Evolutionary conservation across 2,888 invertebrate species (phyloP), one percentile per base, ranked within the genome.

Genomic region (Acanthopleura granulata): DNA sequence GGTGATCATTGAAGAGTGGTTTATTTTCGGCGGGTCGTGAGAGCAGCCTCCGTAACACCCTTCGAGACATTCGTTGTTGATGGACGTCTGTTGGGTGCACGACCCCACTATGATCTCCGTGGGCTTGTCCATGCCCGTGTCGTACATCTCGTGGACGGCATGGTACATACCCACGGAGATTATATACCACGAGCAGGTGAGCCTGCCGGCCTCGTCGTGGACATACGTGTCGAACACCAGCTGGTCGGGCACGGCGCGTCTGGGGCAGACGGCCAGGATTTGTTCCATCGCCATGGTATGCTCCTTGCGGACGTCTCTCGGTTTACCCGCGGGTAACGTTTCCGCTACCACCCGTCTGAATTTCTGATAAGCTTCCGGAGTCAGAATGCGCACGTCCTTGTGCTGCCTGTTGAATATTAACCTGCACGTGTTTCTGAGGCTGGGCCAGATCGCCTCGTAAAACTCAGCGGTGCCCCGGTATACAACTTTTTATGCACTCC

Each of bases 111-210:
- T 51, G 51, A 51, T 18, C 51, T 51, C 51, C 14, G 51, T 51
- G 14, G 51, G 51, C 51, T 51, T 51, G 51, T 51, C 51, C 51
- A 51, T 51, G 51, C 51, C 51, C 51, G 51, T 51, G 14, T 51
- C 51, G 51, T 51, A 51, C 51, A 51, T 51, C 51, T 51, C 51
- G 51, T 51, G 51, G 51, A 51, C 51, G 51, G 51, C 18, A 51
- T 51, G 18, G 51, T 51, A 51, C 51, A 51, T 51, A 51, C 51
- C 51, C 51, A 51, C 51, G 51, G 14, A 15, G 18, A 51, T 18
- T 14, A 51, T 51, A 18, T 51, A 51, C 51, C 51, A 51, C 14
- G 51, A 51, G 51, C 51, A 51, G 51, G 51, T 15, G 51, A 51
- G 51, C 51, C 51, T 51, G 51, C 51, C 51, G 14, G 51, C 51